phyloP scores from a whole-genome alignment of 2,113 vertebrate species.

The Lophura nycthemera region DNA sequence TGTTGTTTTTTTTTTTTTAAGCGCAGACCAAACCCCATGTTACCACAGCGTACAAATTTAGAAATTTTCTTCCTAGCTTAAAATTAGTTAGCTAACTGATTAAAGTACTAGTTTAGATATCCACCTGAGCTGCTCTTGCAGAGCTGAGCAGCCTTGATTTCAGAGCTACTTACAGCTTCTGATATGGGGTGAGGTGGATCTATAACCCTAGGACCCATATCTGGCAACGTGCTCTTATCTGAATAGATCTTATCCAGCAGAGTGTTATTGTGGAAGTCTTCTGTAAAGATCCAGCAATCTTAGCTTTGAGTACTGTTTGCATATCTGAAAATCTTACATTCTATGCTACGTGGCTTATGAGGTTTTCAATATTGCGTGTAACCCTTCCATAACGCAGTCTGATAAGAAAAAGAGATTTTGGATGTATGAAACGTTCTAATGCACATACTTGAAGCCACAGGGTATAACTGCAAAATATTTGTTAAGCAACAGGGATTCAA shows the following conservation, averaged over 20 bases:
- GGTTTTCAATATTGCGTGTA: neutral
- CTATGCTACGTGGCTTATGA: neutral
- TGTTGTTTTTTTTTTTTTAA: neutral
- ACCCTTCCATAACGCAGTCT: neutral
- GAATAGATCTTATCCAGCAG: conserved; percentile 5
- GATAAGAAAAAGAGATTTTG: conserved; percentile 22
- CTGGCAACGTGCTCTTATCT: neutral
- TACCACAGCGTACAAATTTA: neutral
- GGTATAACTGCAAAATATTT: neutral
- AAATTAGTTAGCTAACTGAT: neutral
- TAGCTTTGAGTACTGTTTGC: neutral
- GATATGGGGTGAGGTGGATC: neutral
- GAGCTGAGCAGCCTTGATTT: neutral
- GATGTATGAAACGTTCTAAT: neutral
- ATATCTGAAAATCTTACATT: conserved; percentile 9
- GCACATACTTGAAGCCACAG: neutral
- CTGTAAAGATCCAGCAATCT: neutral
- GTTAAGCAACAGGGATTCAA: neutral
- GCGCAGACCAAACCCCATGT: neutral
- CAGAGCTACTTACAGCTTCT: neutral
- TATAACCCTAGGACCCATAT: neutral
- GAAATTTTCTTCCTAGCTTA: neutral
- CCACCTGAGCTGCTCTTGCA: neutral
- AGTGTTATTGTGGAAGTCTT: neutral
- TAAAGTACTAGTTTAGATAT: neutral